Evolutionary conservation across 2,797 vertebrate genomes (phyloP).

Genomic region (Gymnoscopelus braueri): DNA sequence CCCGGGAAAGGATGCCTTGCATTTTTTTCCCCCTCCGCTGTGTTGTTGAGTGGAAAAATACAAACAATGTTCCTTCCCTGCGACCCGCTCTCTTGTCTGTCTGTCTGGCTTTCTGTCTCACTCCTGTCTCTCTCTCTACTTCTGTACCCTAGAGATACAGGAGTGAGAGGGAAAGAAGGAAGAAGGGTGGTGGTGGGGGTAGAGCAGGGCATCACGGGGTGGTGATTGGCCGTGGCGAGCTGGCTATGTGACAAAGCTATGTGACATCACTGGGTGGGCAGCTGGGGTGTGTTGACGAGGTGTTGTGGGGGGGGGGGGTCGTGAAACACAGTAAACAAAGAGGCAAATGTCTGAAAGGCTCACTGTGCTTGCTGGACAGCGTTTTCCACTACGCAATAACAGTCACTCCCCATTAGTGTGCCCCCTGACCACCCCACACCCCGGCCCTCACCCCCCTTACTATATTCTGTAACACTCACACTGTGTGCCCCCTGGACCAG

Average conservation of each 20-base stretch:
- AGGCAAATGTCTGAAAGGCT: constrained; percentile 74
- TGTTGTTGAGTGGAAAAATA: constrained; percentile 67
- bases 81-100: constrained; percentile 37
- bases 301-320: constrained; percentile 11
- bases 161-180: constrained; percentile 6
- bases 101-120: constrained; percentile 36
- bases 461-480: background rate
- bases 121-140: constrained; percentile 43
- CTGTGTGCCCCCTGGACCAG: background rate
- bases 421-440: background rate
- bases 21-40: constrained; percentile 40
- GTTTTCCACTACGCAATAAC: constrained; percentile 46
- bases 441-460: background rate
- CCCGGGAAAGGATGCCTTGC: constrained; percentile 35
- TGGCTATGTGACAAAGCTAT: constrained; percentile 72
- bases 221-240: constrained; percentile 69
- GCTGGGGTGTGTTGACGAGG: no score
- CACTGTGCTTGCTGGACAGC: constrained; percentile 74
- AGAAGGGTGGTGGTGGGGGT: constrained; percentile 41
- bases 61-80: constrained; percentile 48
- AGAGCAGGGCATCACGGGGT: constrained; percentile 16
- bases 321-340: constrained; percentile 81
- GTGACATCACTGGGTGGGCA: constrained; percentile 44
- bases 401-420: constrained; percentile 19
- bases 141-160: constrained; percentile 39